Evolutionary conservation across 2,888 invertebrate genomes (phyloP).

Genomic region (Aromia moschata): DNA sequence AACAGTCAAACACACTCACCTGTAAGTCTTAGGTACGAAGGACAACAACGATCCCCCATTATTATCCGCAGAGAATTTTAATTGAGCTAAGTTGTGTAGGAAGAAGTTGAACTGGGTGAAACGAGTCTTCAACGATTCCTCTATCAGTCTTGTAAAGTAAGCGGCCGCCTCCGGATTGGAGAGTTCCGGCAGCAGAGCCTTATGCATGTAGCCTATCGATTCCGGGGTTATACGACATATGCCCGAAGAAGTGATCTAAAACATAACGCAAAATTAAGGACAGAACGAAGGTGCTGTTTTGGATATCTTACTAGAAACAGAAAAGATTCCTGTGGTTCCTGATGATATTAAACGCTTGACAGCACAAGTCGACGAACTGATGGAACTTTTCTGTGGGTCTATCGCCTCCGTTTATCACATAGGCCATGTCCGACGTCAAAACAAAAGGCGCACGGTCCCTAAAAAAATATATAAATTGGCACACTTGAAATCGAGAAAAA

Average conservation of each 20-base stretch:
- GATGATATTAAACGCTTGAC: conserved; percentile 95
- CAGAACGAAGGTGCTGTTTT: no score
- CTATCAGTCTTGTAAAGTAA: conserved; percentile 95
- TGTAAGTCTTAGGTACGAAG: conserved; percentile 93
- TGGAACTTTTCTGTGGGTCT: conserved; percentile 93
- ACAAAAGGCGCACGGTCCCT: conserved; percentile 98
- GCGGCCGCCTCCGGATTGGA: conserved; percentile 96
- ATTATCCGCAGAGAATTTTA: conserved; percentile 90
- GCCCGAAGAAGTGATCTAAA: conserved; percentile 89
- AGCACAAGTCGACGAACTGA: conserved; percentile 97
- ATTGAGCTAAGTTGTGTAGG: conserved; percentile 78
- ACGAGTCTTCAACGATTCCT: conserved; percentile 90
- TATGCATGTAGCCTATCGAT: conserved; percentile 92
- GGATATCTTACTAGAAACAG: conserved; percentile 87
- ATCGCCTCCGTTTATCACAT: conserved; percentile 98
- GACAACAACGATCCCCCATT: conserved; percentile 83
- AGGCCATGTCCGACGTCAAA: conserved; percentile 98
- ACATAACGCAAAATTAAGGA: no score
- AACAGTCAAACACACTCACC: conserved; percentile 67
- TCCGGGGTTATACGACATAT: conserved; percentile 91
- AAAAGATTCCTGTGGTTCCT: conserved; percentile 87
- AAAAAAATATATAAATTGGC: conserved; percentile 41
- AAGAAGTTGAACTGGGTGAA: conserved; percentile 99
- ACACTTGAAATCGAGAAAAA: no score
- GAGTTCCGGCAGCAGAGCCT: conserved; percentile 85